phyloP scores from a whole-genome alignment of 2,888 invertebrate genomes.

The Hanleya hanleyi region DNA sequence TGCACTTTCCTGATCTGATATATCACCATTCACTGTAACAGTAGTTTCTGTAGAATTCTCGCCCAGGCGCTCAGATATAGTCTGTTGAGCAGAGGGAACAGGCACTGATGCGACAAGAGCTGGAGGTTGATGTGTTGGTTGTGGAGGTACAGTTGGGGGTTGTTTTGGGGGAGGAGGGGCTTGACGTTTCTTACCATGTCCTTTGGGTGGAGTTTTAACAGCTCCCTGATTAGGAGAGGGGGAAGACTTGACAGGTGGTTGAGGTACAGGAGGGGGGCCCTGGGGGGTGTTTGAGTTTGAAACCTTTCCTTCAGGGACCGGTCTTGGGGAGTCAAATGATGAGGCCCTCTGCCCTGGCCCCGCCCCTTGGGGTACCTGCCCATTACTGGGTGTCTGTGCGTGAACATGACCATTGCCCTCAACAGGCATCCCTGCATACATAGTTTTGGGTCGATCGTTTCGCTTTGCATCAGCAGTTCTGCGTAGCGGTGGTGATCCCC shows the following conservation, averaged over 20 bases:
- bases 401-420: not conserved
- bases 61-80: too few species aligned
- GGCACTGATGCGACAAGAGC: not conserved
- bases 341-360: not conserved
- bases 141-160: slow-evolving; percentile 36
- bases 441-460: slow-evolving; percentile 35
- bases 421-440: slow-evolving; percentile 29
- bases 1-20: too few species aligned
- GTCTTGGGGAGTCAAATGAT: not conserved
- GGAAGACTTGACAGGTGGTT: not conserved
- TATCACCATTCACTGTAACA: too few species aligned
- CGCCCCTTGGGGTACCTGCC: not conserved
- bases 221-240: not conserved
- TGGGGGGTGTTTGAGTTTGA: not conserved
- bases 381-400: not conserved
- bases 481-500: not conserved
- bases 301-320: not conserved
- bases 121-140: not conserved
- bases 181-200: slow-evolving; percentile 57
- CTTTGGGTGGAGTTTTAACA: slow-evolving; percentile 42
- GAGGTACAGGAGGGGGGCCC: not conserved
- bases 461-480: not conserved
- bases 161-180: slow-evolving; percentile 72
- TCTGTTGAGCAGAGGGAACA: not conserved
- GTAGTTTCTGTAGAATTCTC: too few species aligned